Conservation (phyloP, 2,797 vertebrate genomes). For the Enteromius afrohamiltoni region DNA sequence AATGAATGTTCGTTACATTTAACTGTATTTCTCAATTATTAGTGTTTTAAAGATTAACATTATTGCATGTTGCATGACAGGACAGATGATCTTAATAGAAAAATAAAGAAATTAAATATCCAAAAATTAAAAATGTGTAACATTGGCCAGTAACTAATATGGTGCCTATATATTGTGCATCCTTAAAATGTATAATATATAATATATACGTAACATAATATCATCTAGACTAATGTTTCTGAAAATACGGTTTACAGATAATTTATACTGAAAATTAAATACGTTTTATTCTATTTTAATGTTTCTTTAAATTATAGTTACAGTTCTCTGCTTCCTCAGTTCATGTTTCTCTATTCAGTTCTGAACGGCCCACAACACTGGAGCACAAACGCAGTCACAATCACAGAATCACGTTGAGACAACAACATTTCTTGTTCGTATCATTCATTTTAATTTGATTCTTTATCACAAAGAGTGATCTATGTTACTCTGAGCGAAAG, state of each 20-base stretch:
- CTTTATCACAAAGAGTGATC: not conserved
- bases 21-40: not conserved
- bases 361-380: not conserved
- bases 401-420: not conserved
- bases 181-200: not conserved
- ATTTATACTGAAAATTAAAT: not conserved
- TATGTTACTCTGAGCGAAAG: slow-evolving; percentile 35
- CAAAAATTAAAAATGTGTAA: not conserved
- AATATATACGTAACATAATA: not conserved
- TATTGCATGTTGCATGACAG: not conserved
- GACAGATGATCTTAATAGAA: not conserved
- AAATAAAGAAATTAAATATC: not conserved
- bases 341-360: not conserved
- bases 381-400: not conserved
- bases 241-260: not conserved
- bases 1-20: not conserved
- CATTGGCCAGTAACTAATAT: not conserved
- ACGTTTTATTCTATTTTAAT: not conserved
- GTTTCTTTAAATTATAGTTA: not conserved
- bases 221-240: not conserved
- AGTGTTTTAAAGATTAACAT: not conserved
- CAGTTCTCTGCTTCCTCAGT: not conserved
- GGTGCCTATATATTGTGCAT: not conserved
- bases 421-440: slow-evolving; percentile 9
- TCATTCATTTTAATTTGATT: slow-evolving; percentile 6